These are phyloP conservation scores for Orgyia antiqua DNA, from an alignment of 2,888 invertebrate genomes.

Conservation along the genomic window DNA sequence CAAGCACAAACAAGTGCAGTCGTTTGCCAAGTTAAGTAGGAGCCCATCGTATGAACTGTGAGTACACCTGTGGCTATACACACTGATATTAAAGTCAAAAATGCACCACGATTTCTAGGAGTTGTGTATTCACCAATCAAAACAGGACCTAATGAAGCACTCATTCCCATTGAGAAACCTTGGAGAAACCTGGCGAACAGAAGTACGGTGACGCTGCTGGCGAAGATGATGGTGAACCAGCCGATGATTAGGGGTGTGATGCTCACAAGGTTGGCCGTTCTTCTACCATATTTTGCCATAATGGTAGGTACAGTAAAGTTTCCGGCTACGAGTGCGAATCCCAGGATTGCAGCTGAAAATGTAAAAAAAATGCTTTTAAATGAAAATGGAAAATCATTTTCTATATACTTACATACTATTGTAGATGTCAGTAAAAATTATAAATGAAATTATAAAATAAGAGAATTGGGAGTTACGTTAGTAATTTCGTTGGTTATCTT, in stretches of 20 bases:
- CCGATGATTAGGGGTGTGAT: conserved; percentile 62
- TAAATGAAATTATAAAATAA: no score
- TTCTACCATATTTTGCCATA: conserved; percentile 74
- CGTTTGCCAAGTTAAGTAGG: conserved; percentile 71
- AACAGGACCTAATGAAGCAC: conserved; percentile 57
- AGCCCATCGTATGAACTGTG: conserved; percentile 77
- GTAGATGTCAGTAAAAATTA: no score
- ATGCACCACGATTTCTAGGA: conserved; percentile 76
- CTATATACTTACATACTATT: no score
- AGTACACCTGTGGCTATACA: conserved; percentile 77
- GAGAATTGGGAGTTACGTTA: no score
- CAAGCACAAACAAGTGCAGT: conserved; percentile 64
- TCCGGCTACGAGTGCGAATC: conserved; percentile 39
- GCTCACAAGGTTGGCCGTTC: conserved; percentile 56
- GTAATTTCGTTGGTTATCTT: no score
- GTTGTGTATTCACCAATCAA: conserved; percentile 73
- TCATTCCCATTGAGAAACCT: conserved; percentile 66
- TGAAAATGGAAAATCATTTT: no score
- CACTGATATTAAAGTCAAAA: conserved; percentile 74
- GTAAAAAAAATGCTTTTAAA: no score
- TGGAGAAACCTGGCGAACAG: conserved; percentile 43
- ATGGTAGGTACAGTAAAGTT: conserved; percentile 42
- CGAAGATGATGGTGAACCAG: conserved; percentile 62
- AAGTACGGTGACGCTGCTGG: conserved; percentile 43
- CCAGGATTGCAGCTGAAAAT: conserved; percentile 47